Evolutionary conservation across 64 coral and sea anemone genomes (phyloP), one percentile per base, ranked within the genome.

Genomic region (Acropora yongei): DNA sequence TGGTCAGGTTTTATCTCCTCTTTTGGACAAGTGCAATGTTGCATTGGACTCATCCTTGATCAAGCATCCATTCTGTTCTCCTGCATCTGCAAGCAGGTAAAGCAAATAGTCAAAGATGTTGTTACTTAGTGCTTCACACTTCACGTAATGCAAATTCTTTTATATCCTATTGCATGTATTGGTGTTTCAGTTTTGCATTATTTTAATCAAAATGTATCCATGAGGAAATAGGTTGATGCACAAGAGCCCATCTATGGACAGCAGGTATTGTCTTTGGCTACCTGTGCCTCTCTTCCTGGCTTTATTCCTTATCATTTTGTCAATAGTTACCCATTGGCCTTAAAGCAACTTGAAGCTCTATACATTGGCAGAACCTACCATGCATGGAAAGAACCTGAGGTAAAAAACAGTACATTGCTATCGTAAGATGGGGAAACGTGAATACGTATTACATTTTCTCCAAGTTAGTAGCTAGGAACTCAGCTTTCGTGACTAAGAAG

Each of bases 11-110:
- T 91, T 99, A 13, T 75, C 89, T n/a, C 57, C 91, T 11, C 75
- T 99, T 57, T 73, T 96, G 94, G 97, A 99, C 9, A 99, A 99
- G 67, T 99, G 97, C 75, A 87, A 80, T 75, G 91, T 99, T 42
- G 94, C 67, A 1, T 49, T 99, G 41, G 97, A 93, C 10, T 74
- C 88, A 17, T 67, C 84, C 8, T 77, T 96, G 17, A 86, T 82
- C 49, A 88, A 84, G 1, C 97, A 99, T 74, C 67, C 47, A 4
- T 99, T 99, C 80, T 99, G 91, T 82, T 90, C 77, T 44, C 69
- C 74, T 17, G 61, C 86, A 45, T 68, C 91, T 11, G 80, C 68
- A 46, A 74, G 72, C 76, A 99, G 96, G 96, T 98, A 80, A 9
- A 3, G 61, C 49, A 30, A 30, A 30, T 30, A 30, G 30, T 30